Evolutionary conservation across 2,888 invertebrate genomes (phyloP), one percentile per base, ranked within the genome.

Genomic region (Rhamnusium bicolor): DNA sequence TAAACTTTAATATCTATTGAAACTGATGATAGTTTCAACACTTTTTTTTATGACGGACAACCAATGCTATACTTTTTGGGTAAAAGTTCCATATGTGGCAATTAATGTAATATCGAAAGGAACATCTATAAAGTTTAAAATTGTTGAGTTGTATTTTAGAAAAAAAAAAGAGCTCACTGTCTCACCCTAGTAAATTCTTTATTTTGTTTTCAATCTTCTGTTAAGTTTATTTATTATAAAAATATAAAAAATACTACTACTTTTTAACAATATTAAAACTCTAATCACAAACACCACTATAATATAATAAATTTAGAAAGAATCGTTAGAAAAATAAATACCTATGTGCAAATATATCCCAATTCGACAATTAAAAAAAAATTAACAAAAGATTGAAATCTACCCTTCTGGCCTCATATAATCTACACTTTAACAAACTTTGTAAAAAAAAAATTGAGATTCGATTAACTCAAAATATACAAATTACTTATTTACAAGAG

Each of bases 381-480:
- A 71, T 71, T 73, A 75, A 75, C 73, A 71, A 72, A 75, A 75
- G 72, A 75, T 68, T 75, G 63, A 71, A 71, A 69, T 69, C 14
- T 10, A 16, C 63, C 66, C 66, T 69, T 71, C 18, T 27, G 53
- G 40, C 53, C 65, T 71, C 61, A 58, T 69, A 69, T 69, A 65
- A 27, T 21, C 40, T 51, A 69, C n/a, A 32, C 40, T 21, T 63
- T 61, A 72, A 46, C 61, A 68, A 69, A 51, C 49, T 29, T 32
- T 63, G 49, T 49, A 49, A 75, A 74, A 74, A 69, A 72, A 71
- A 75, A 68, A 71, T 62, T 71, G 76, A 76, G 76, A 76, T 76
- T 76, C 74, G 61, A 65, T 63, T 46, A 63, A 67, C 70, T 68
- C 74, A 69, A 74, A 76, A 74, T 76, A 74, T 76, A 76, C 72